Percentiles rank a stretch among this genome's conserved stretches.
Conservation (phyloP, 2,113 vertebrate species). For the Takifugu bimaculatus region DNA sequence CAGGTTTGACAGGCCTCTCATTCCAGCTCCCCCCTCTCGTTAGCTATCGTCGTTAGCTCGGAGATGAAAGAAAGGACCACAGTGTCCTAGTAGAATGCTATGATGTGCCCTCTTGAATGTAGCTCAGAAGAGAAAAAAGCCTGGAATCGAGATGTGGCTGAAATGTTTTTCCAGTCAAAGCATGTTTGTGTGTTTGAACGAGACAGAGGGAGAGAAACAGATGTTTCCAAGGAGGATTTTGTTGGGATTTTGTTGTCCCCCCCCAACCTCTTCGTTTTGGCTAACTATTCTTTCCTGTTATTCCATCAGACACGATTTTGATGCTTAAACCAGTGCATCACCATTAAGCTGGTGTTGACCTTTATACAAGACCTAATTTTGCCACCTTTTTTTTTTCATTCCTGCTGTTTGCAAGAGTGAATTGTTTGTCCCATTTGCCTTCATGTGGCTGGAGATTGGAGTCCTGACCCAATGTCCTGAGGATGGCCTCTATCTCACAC, state of each 20-base stretch:
- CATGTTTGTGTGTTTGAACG: not conserved
- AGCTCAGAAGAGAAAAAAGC: conserved; percentile 17
- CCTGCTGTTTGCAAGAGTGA: conserved; percentile 35
- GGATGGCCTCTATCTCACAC: conserved; percentile 51
- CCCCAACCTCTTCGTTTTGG: too few relatives aligned
- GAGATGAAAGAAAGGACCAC: conserved; percentile 37
- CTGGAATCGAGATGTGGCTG: not conserved
- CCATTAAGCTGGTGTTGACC: too few relatives aligned
- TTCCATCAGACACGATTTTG: too few relatives aligned
- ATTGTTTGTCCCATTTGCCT: conserved; percentile 48
- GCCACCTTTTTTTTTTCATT: not conserved
- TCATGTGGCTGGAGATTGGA: conserved; percentile 59
- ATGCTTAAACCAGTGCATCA: too few relatives aligned
- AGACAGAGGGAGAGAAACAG: not conserved
- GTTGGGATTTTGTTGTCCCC: too few relatives aligned
- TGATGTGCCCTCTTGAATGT: conserved; percentile 33
- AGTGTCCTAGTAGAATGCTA: conserved; percentile 34
- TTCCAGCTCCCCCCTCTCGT: not conserved
- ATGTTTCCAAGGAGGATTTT: too few relatives aligned
- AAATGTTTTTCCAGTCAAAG: conserved; percentile 12
- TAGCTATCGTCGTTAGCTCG: conserved; percentile 42
- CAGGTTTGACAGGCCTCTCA: conserved; percentile 43
- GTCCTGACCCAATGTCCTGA: conserved; percentile 63
- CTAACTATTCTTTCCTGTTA: too few relatives aligned
- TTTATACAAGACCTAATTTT: too few relatives aligned